Conservation (phyloP, 2,113 vertebrate species). For the Lethenteron camtschaticum region DNA sequence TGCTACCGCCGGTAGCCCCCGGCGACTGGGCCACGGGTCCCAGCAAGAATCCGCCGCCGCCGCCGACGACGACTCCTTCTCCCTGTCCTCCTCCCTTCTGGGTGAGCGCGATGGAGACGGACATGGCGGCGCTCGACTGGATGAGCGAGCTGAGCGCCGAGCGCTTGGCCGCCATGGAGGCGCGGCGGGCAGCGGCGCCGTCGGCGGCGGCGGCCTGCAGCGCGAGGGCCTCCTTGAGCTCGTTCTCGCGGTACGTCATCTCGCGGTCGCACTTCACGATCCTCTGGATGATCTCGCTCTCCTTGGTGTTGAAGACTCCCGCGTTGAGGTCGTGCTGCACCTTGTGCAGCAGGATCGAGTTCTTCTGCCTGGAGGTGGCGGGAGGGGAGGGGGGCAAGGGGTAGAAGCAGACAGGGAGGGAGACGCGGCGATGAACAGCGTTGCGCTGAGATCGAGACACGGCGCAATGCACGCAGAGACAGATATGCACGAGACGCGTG, state of each 20-base stretch:
- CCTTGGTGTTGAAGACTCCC: constrained; percentile 86
- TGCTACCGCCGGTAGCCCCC: no score
- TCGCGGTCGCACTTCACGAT: constrained; percentile 94
- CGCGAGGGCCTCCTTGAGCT: not conserved
- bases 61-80: no score
- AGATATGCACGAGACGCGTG: not conserved
- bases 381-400: not conserved
- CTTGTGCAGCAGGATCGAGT: constrained; percentile 83
- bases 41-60: no score
- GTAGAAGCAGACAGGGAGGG: not conserved
- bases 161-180: not conserved
- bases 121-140: constrained; percentile 4
- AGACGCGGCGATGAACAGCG: not conserved
- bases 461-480: not conserved
- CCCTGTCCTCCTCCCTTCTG: not conserved
- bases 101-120: not conserved
- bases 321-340: constrained; percentile 87
- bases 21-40: no score
- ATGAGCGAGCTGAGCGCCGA: constrained; percentile 3
- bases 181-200: not conserved
- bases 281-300: constrained; percentile 95
- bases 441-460: not conserved
- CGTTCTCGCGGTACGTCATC: constrained; percentile 34
- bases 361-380: constrained; percentile 52
- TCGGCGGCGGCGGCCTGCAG: no score